phyloP scores from a whole-genome alignment of 2,797 vertebrate species.

The Cheirogaleus major region DNA sequence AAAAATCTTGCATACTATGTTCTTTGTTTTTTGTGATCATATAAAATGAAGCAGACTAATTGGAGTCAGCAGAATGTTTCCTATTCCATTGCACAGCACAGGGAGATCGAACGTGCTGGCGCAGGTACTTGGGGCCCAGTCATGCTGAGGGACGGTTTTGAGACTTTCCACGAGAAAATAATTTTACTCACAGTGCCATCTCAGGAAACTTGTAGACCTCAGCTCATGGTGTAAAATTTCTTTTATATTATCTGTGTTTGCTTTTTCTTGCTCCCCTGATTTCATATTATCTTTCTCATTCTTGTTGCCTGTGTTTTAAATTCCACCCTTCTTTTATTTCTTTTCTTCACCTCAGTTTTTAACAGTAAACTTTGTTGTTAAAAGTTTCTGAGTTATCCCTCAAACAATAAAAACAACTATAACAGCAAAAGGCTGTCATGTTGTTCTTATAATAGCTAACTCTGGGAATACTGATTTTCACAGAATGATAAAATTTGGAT shows the following conservation, averaged over 20 bases:
- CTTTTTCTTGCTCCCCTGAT: neutral
- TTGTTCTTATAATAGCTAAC: neutral
- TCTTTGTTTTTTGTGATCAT: neutral
- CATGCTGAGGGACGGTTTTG: neutral
- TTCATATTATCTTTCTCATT: conserved; percentile 12
- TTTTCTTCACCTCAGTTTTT: neutral
- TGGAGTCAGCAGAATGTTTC: neutral
- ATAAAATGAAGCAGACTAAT: neutral
- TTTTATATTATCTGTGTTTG: neutral
- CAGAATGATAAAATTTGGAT: neutral
- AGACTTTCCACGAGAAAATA: neutral
- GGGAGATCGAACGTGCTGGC: neutral
- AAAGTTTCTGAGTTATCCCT: neutral
- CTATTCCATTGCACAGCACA: accelerated
- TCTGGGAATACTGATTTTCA: neutral
- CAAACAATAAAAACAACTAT: neutral
- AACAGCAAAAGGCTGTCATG: neutral
- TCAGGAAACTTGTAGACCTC: neutral
- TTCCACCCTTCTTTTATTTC: neutral
- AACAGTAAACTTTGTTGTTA: neutral
- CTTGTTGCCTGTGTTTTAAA: neutral
- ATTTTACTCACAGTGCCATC: neutral
- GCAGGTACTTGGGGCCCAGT: neutral
- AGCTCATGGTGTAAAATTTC: neutral
- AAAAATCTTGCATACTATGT: neutral